Base-by-base conservation (phyloP, 1,140 invertebrate species). In the Drosophila baimaii region DNA sequence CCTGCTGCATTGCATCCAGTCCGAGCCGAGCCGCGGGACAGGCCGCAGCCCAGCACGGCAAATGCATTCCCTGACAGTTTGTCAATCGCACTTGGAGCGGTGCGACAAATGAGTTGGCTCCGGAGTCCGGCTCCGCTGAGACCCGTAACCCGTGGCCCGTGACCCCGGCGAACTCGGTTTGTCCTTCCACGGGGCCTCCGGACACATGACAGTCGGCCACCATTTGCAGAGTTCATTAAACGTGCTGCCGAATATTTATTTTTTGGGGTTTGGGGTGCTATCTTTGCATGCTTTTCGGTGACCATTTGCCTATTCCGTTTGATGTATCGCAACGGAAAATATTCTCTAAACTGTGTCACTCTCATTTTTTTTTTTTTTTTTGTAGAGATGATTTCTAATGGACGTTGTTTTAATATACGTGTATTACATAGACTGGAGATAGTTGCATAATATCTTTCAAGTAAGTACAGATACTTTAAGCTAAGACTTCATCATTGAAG, bases 31-130 rank as follows among this genome's bases (percentile, higher is more conserved):
- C 37, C 46, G 31, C 78, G 58, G 47, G 58, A 49, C 62, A 47
- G 69, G 71, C 65, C 65, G 27, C 61, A 69, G 47, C 59, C 39
- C 74, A 81, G 72, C 64, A 62, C 51, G 51, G 51, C 51, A 85
- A 85, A 86, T 86, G 66, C 66, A 54, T 52, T 59, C 75, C 74
- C 70, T 84, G 84, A 88, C 84, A 88, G 84, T 88, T 88, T 88
- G 84, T 88, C 84, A 88, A 88, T 89, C 84, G 84, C 80, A 81
- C 65, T 78, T 59, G 44, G 59, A 49, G 72, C 54, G 72, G 41
- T 71, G 84, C 80, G 70, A 72, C 82, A 86, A 86, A 88, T 82
- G 79, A 88, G 82, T 77, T 84, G 54, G 72, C 54, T 62, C 66
- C 62, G 31, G 57, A 66, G 35, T 77, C 49, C 59, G 35, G 21